Base-by-base conservation (phyloP, 2,113 vertebrate genomes). In the Psophia crepitans region DNA sequence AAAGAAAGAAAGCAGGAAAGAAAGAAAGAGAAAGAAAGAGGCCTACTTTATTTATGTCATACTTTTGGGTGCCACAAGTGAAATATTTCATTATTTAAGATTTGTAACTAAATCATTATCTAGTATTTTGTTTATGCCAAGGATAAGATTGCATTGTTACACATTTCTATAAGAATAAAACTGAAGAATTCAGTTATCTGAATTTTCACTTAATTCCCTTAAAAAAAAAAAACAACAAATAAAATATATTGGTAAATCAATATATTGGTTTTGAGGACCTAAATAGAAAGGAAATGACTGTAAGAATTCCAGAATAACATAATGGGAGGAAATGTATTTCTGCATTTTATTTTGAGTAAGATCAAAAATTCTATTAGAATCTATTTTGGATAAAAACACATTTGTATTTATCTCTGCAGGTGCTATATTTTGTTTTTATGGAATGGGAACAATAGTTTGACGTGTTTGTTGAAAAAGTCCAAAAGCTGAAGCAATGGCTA, bases 21-120 rank as follows among this genome's bases (percentile, higher is more conserved):
- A 6, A 18, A 48, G 27, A 65, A 41, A 48, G 43, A 35, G 51
- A 18, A 23, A 17, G 11, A 21, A 43, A 27, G 37, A 39, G 11
- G 0, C 3, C 11, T 33, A 3, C 1, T 51, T 79, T 66, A 19
- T 30, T 78, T 48, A 49, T n/a, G n/a, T 39, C 2, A 10, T n/a
- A 23, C 1, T 82, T 69, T 19, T 74, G 8, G 10, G 57, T 10
- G 8, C 8, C 32, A 41, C 35, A 51, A 61, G 26, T 53, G 14
- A 87, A 84, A 21, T 68, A 33, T 24, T 76, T 76, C 77, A 60
- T 75, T 53, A 39, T 13, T 70, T 48, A 54, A 84, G 17, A 9
- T 79, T 84, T 33, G 15, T 26, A 87, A 73, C 14, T 41, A 73
- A 6, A 9, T 60, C 12, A 37, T n/a, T 6, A 37, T 69, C 26